Evolutionary conservation across 2,113 vertebrate genomes (phyloP).

Genomic region (Pleuronectes platessa): DNA sequence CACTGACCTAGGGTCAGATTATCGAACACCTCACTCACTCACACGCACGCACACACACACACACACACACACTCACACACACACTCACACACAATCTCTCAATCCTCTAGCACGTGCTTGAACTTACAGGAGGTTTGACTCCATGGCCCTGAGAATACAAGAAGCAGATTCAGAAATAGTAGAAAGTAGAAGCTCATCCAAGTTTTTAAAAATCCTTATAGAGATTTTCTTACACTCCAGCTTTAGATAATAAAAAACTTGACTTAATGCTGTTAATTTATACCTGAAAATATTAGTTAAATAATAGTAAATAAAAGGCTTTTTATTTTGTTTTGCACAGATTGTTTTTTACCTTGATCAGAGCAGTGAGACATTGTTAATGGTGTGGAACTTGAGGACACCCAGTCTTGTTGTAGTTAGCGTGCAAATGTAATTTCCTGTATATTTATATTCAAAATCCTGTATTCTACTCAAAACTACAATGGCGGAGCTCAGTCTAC

Average conservation of each 20-base stretch:
- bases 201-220: neutral
- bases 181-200: neutral
- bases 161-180: neutral
- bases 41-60: neutral
- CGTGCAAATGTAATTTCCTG: too few species aligned
- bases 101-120: slow-evolving; percentile 8
- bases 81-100: neutral
- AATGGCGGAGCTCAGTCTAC: neutral
- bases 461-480: neutral
- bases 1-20: slow-evolving; percentile 59
- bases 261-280: too few species aligned
- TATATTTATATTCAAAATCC: too few species aligned
- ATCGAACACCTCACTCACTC: slow-evolving; percentile 17
- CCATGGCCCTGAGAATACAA: neutral
- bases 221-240: neutral
- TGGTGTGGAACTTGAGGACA: neutral
- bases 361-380: neutral
- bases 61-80: neutral
- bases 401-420: too few species aligned
- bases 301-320: neutral
- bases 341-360: too few species aligned
- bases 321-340: neutral
- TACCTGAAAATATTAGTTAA: neutral
- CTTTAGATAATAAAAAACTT: neutral
- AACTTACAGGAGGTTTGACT: neutral